Evolutionary conservation across 2,113 vertebrate genomes (phyloP).

Genomic region (Gallinago jamesoni): DNA sequence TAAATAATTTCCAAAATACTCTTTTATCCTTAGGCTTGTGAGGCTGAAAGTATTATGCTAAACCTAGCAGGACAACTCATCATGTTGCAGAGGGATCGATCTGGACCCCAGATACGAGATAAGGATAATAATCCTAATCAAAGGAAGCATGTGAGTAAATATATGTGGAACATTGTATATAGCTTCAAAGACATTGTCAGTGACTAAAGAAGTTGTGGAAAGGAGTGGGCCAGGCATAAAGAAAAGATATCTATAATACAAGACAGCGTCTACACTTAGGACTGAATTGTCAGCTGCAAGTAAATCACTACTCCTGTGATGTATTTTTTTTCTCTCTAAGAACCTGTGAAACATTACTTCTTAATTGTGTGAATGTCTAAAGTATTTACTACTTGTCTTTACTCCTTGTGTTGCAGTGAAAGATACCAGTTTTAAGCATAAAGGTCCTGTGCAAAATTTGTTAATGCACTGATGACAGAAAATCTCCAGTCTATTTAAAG

Average conservation of each 20-base stretch:
- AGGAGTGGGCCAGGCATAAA: background rate
- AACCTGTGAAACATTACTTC: background rate
- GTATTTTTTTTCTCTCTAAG: background rate
- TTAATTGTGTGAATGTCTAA: background rate
- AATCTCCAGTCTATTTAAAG: background rate
- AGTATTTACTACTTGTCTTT: background rate
- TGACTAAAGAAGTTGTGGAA: background rate
- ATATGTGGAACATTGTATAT: background rate
- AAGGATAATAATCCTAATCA: constrained; percentile 88
- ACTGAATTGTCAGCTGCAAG: background rate
- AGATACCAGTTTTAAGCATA: background rate
- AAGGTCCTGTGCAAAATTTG: background rate
- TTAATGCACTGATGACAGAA: background rate
- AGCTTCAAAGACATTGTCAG: background rate
- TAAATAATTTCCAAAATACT: background rate
- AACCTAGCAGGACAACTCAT: constrained; percentile 98
- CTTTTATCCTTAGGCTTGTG: constrained; percentile 82
- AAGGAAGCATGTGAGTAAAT: constrained; percentile 90
- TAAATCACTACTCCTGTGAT: background rate
- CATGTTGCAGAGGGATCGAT: constrained; percentile 97
- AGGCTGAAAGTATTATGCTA: constrained; percentile 97
- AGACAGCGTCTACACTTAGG: background rate
- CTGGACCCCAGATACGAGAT: constrained; percentile 94
- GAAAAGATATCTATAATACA: background rate
- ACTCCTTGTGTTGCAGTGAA: background rate